Conservation (phyloP, 2,888 invertebrate species). For the Myopa testacea region DNA sequence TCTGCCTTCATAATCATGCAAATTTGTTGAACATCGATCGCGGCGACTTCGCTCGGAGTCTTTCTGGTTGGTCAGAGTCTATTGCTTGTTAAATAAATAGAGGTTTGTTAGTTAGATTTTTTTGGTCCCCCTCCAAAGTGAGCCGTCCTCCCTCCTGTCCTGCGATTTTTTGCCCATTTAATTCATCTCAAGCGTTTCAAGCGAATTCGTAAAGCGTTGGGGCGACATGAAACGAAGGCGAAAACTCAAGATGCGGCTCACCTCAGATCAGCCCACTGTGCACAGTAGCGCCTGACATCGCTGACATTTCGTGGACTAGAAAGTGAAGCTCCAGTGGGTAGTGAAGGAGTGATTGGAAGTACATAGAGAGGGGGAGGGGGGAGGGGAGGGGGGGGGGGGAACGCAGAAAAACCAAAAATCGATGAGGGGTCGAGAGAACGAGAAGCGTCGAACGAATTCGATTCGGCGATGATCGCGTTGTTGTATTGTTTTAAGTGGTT, state of each 20-base stretch:
- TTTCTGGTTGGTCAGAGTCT: not conserved
- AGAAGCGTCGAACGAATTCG: not conserved
- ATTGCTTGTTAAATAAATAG: not conserved
- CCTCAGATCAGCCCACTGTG: not conserved
- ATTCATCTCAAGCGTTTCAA: not conserved
- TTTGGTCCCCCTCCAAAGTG: not conserved
- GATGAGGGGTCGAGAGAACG: not conserved
- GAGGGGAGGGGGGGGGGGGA: not conserved
- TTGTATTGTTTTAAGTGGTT: conserved; percentile 1
- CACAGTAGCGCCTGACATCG: conserved; percentile 18
- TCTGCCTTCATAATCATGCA: conserved; percentile 20
- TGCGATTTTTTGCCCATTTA: not conserved
- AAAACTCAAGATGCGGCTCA: not conserved
- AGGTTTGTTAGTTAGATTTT: not conserved
- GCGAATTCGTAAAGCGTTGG: not conserved
- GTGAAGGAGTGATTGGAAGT: not conserved
- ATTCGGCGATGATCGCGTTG: not conserved
- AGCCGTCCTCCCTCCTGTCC: not conserved
- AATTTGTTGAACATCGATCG: conserved; percentile 39
- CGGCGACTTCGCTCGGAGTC: not conserved
- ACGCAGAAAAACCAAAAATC: not conserved
- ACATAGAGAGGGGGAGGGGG: not conserved
- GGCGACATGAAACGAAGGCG: not conserved
- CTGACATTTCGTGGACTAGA: conserved; percentile 5
- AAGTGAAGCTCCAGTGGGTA: no score